A percentile compares a stretch with the other conserved stretches of the same genome.
These are phyloP conservation scores for Sander lucioperca DNA, from an alignment of 2,113 vertebrate species.

Conservation along the genomic window DNA sequence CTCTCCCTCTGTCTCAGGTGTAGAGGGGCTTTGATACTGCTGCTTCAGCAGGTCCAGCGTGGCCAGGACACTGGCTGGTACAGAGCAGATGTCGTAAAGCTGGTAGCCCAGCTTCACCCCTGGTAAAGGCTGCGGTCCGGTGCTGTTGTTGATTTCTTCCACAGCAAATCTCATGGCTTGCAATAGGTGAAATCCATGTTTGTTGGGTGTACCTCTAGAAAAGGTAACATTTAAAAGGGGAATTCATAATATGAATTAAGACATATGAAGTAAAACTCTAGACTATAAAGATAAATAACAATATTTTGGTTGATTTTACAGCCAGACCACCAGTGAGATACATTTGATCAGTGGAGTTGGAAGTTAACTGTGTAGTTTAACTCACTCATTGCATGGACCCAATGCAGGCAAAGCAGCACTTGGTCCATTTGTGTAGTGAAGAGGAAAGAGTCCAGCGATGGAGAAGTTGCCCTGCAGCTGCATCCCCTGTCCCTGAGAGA, in stretches of 20 bases:
- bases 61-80: conserved; percentile 78
- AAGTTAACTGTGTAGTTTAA: conserved; percentile 1
- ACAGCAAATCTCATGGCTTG: conserved; percentile 89
- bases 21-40: conserved; percentile 40
- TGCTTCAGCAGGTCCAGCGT: conserved; percentile 81
- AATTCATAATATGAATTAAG: not conserved
- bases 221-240: not conserved
- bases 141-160: conserved; percentile 87
- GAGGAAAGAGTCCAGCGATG: conserved; percentile 86
- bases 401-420: conserved; percentile 63
- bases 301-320: not conserved
- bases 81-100: conserved; percentile 85
- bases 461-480: conserved; percentile 82
- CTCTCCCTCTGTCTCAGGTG: not conserved
- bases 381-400: conserved; percentile 75
- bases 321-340: not conserved
- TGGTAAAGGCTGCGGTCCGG: conserved; percentile 72
- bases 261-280: not conserved
- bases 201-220: conserved; percentile 80
- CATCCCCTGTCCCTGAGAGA: conserved; percentile 67
- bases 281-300: not conserved
- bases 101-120: conserved; percentile 86
- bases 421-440: conserved; percentile 70
- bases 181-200: conserved; percentile 84
- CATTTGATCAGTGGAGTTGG: not conserved